Evolutionary conservation across 2,113 vertebrate genomes (phyloP).

Genomic region (Willisornis vidua): DNA sequence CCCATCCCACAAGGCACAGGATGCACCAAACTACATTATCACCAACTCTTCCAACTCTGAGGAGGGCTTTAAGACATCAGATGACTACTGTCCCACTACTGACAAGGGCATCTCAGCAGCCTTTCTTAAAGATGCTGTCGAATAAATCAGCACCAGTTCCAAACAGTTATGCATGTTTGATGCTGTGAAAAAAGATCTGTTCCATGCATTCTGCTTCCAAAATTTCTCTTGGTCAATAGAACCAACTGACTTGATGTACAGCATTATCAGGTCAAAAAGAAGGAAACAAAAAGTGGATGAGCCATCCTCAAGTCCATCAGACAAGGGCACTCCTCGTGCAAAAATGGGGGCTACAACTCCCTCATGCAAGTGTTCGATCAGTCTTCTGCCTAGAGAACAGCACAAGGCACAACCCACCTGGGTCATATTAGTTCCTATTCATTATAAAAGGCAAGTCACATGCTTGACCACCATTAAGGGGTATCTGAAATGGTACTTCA

Average conservation of each 20-base stretch:
- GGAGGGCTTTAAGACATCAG: background rate
- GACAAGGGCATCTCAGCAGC: background rate
- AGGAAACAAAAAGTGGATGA: background rate
- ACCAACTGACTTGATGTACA: background rate
- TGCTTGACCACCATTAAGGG: background rate
- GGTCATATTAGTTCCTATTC: background rate
- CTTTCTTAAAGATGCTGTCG: background rate
- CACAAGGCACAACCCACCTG: background rate
- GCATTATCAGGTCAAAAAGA: background rate
- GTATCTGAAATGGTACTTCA: background rate
- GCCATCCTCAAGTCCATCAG: background rate
- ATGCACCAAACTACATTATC: background rate
- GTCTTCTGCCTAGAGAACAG: background rate
- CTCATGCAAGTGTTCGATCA: background rate
- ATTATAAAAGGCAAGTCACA: background rate
- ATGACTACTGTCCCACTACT: background rate
- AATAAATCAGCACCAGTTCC: background rate
- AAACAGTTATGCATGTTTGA: background rate
- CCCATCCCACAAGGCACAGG: rapidly evolving
- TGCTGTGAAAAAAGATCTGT: background rate
- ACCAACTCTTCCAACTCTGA: background rate
- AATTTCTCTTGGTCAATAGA: background rate
- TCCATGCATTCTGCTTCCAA: background rate
- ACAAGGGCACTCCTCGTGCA: background rate
- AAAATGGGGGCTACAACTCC: background rate